Evolutionary conservation across 92 coral and sea anemone species (phyloP).

Genomic region (Micromussa lordhowensis): DNA sequence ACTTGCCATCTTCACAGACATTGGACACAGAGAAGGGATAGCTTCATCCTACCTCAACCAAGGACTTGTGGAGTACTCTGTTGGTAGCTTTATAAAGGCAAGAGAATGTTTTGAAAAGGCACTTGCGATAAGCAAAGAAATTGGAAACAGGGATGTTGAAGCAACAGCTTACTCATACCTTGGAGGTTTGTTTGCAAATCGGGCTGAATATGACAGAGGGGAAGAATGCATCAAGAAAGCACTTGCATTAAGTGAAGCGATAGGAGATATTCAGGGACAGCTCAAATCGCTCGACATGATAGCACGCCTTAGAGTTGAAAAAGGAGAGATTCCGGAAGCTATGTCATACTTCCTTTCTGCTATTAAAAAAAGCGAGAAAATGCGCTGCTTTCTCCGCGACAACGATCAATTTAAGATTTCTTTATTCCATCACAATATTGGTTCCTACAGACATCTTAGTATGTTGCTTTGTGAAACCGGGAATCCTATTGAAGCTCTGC

Average conservation of each 20-base stretch:
- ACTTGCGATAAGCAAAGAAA: neutral
- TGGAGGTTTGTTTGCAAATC: neutral
- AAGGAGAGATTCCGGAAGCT: neutral
- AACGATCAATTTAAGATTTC: too few species aligned
- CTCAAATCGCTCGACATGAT: neutral
- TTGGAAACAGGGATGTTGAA: neutral
- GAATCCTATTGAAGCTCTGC: too few species aligned
- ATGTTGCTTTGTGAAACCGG: too few species aligned
- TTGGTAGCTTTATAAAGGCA: neutral
- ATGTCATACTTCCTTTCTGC: too few species aligned
- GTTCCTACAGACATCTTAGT: too few species aligned
- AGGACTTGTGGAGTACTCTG: neutral
- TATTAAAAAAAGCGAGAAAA: too few species aligned
- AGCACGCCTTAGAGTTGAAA: neutral
- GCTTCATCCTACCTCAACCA: neutral
- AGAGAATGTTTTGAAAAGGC: constrained; percentile 5
- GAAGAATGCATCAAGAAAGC: neutral
- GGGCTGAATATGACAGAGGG: neutral
- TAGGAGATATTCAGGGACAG: neutral
- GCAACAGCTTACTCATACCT: neutral
- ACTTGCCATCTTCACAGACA: neutral
- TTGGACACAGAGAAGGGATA: neutral
- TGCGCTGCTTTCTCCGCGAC: too few species aligned
- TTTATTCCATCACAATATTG: too few species aligned
- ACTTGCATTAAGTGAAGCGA: neutral